phyloP scores from a whole-genome alignment of 2,113 vertebrate genomes.

The Aix galericulata region DNA sequence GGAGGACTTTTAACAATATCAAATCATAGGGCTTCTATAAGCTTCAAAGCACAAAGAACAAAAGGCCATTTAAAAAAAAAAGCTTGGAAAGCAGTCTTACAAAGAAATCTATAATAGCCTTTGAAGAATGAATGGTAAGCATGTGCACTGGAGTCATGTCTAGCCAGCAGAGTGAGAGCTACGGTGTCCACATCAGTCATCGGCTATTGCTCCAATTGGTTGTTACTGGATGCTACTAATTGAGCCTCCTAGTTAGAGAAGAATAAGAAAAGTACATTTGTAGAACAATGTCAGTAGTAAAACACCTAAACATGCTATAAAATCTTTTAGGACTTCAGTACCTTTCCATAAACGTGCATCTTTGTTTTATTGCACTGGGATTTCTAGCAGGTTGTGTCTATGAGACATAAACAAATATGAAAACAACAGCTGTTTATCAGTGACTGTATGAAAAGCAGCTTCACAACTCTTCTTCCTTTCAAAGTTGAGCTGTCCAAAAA shows the following conservation, averaged over 20 bases:
- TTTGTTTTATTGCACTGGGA: not conserved
- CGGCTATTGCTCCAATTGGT: no score
- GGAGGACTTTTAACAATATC: not conserved
- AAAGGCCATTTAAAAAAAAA: no score
- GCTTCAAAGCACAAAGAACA: not conserved
- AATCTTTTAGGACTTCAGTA: not conserved
- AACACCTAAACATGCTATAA: accelerated
- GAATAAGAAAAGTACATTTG: accelerated
- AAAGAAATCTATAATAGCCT: no score
- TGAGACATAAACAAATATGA: accelerated
- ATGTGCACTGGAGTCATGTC: accelerated
- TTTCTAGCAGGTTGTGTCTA: not conserved
- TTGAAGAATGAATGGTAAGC: accelerated
- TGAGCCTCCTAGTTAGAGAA: accelerated
- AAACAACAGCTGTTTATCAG: not conserved
- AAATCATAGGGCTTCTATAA: not conserved
- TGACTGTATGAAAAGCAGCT: not conserved
- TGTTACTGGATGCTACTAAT: accelerated
- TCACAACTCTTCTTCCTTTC: not conserved
- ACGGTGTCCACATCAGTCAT: not conserved
- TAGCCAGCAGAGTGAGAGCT: not conserved
- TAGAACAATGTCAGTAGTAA: accelerated
- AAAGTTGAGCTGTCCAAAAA: accelerated
- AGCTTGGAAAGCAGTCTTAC: not conserved
- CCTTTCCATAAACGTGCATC: not conserved